Percentiles rank a stretch among this genome's conserved stretches.
Evolutionary conservation across 2,797 vertebrate species (phyloP).

Genomic region (Meda fulgida): DNA sequence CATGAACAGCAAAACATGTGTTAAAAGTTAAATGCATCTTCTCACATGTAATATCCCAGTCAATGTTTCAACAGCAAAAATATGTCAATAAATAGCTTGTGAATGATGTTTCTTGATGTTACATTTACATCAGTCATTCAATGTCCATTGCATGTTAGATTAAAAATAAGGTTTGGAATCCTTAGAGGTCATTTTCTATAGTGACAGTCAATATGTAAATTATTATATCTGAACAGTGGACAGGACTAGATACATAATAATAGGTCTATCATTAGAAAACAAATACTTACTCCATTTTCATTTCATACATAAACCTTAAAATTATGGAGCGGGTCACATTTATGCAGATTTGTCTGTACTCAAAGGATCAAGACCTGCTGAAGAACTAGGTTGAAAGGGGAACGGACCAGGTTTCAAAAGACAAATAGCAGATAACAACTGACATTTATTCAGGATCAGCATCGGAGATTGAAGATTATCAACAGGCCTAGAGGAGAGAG

Average conservation of each 20-base stretch:
- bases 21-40: too few species aligned
- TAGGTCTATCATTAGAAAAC: not conserved
- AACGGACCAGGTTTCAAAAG: constrained; percentile 66
- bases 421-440: constrained; percentile 80
- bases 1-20: too few species aligned
- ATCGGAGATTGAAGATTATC: constrained; percentile 79
- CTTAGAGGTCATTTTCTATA: not conserved
- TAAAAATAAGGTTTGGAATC: not conserved
- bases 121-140: not conserved
- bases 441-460: constrained; percentile 81
- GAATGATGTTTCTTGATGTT: not conserved
- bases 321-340: not conserved
- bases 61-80: too few species aligned
- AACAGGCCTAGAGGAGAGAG: constrained; percentile 74
- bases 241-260: not conserved
- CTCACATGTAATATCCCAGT: too few species aligned
- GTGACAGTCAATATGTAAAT: not conserved
- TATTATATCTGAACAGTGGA: not conserved
- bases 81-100: too few species aligned
- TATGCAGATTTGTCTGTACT: constrained; percentile 59
- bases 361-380: constrained; percentile 68
- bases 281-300: not conserved
- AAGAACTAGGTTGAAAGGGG: constrained; percentile 71
- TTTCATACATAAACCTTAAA: not conserved
- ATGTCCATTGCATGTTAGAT: not conserved